A percentile compares a stretch with the other conserved stretches of the same genome.
phyloP scores from a whole-genome alignment of 2,888 invertebrate genomes.

The Drosophila basisetae region DNA sequence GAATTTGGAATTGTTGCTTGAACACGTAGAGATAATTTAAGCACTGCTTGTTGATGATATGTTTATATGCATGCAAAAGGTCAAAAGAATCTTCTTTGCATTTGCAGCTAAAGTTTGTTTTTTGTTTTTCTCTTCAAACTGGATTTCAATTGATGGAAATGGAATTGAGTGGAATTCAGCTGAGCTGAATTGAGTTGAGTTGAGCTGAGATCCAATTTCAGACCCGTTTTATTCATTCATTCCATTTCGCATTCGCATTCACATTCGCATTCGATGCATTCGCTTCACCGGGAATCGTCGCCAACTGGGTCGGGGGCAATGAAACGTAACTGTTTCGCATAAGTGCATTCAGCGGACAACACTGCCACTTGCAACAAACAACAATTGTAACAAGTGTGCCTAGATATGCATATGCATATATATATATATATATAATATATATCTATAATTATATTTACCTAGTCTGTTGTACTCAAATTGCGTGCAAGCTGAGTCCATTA shows the following conservation, averaged over 20 bases:
- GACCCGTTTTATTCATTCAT: conserved; percentile 41
- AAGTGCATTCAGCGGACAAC: conserved; percentile 60
- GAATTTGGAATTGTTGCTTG: conserved; percentile 10
- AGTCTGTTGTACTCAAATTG: not conserved
- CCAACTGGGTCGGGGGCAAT: conserved; percentile 83
- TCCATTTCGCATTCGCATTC: not conserved
- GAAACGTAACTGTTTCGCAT: conserved; percentile 82
- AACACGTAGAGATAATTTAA: conserved; percentile 20
- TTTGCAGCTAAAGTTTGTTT: not conserved
- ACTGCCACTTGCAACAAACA: conserved; percentile 9
- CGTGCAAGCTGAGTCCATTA: not conserved
- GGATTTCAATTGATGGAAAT: conserved; percentile 15
- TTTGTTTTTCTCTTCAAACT: not conserved
- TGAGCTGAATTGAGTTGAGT: conserved; percentile 1
- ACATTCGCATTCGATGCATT: conserved; percentile 30
- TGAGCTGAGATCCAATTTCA: conserved; percentile 34
- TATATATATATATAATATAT: not conserved
- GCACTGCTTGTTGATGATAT: conserved; percentile 12
- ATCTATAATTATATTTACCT: not conserved
- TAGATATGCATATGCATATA: not conserved
- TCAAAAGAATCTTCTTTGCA: conserved; percentile 16
- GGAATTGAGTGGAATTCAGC: conserved; percentile 4
- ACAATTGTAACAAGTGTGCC: conserved; percentile 12
- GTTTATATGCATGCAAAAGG: conserved; percentile 22
- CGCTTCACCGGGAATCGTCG: conserved; percentile 35